Conservation (phyloP, 2,113 vertebrate genomes). For the Hiodon alosoides region DNA sequence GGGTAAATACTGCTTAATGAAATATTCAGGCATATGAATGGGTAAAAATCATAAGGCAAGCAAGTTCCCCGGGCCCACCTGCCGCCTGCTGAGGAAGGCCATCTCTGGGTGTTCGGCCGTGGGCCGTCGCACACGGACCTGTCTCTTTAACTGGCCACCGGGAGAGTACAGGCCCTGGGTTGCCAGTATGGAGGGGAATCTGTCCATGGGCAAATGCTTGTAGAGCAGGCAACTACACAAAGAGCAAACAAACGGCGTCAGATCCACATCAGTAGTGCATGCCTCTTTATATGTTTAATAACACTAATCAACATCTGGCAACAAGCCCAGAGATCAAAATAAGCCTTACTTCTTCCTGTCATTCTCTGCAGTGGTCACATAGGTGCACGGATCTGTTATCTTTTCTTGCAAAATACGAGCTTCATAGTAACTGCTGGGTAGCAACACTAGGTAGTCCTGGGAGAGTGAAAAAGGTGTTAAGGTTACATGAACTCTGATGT, state of each 20-base stretch:
- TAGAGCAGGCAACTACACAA: slow-evolving; percentile 79
- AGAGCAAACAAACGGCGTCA: slow-evolving; percentile 7
- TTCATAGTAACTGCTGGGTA: slow-evolving; percentile 85
- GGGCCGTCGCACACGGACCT: slow-evolving; percentile 55
- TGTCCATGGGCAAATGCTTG: slow-evolving; percentile 75
- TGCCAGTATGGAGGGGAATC: slow-evolving; percentile 70
- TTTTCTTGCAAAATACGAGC: slow-evolving; percentile 70
- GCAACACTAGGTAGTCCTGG: slow-evolving; percentile 88
- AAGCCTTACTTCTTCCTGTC: slow-evolving; percentile 66
- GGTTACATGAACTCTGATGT: background rate
- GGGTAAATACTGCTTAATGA: no score
- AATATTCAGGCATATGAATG: no score
- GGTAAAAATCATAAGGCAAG: background rate
- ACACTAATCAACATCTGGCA: no score
- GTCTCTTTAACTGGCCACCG: slow-evolving; percentile 50
- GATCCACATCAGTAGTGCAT: background rate
- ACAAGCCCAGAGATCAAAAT: background rate
- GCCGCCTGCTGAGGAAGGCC: slow-evolving; percentile 70
- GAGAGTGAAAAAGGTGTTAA: background rate
- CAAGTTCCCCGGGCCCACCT: slow-evolving; percentile 58
- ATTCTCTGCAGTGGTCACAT: slow-evolving; percentile 27
- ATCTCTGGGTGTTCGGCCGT: slow-evolving; percentile 66
- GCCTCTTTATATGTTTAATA: no score
- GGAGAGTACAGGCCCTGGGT: slow-evolving; percentile 59
- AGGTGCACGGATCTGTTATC: slow-evolving; percentile 76